Evolutionary conservation across 1,140 invertebrate species (phyloP), one percentile per base, ranked within the genome.

Genomic region (Bombus picipes): DNA sequence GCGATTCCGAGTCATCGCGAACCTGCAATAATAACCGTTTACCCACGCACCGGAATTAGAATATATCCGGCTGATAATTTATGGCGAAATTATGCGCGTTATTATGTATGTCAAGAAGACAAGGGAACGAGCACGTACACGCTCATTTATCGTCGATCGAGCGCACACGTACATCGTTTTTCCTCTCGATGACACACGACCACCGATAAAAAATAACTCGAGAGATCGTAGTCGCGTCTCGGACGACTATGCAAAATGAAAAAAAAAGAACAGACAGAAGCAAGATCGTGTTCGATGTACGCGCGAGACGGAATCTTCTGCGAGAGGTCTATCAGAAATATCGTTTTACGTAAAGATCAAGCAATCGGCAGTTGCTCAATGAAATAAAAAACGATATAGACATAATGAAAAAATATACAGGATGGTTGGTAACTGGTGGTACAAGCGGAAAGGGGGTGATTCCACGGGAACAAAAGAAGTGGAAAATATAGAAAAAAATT

Each of bases 1-100:
- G 0, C 47, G 47, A 53, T 53, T 53, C 47, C 47, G 47, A 53
- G 47, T 41, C 70, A 10, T 9, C 77, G 47, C 65, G 66, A 72
- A 73, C 57, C 62, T 71, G 80, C 88, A 88, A 91, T 87, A 88
- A 92, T 90, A 90, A 88, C 83, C 72, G 83, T 70, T 88, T 91
- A 92, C 92, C 92, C 89, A 93, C 92, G 91, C 92, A 84, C 70
- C 81, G 47, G 88, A 92, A 93, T 93, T 93, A 92, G 92, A 93
- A 92, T 93, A 91, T 87, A 91, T 90, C 88, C 88, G 68, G 81
- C 76, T 72, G 87, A 90, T 92, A 92, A 93, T 92, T 92, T 92
- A 92, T 93, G 89, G 74, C 83, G 75, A 88, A 90, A 88, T 92
- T 92, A 92, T 92, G 86, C 90, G 68, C 81, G 77, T 85, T 87